A percentile compares a stretch with the other conserved stretches of the same genome.
Conservation (phyloP, 2,797 vertebrate genomes). For the Schizopygopsis pylzovi region DNA sequence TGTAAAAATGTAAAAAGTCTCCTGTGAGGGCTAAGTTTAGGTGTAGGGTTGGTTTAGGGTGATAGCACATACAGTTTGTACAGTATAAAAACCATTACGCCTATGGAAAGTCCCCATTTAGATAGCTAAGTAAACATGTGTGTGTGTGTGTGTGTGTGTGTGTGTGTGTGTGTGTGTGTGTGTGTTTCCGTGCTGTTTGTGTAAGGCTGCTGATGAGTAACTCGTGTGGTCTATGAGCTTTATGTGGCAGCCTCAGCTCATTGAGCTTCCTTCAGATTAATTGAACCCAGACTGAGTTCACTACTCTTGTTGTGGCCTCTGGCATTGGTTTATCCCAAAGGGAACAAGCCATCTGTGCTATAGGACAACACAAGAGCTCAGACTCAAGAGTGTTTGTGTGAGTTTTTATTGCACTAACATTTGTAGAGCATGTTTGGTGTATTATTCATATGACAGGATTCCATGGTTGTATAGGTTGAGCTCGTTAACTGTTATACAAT, state of each 20-base stretch:
- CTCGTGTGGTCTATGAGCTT: constrained; percentile 36
- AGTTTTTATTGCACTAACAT: constrained; percentile 43
- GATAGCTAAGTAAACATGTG: too few relatives aligned
- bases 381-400: constrained; percentile 39
- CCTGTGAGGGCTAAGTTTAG: too few relatives aligned
- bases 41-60: too few relatives aligned
- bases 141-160: background rate
- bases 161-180: background rate
- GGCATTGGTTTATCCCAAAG: constrained; percentile 54
- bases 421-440: constrained; percentile 56
- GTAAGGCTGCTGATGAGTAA: constrained; percentile 19
- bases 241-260: constrained; percentile 61
- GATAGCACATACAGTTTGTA: too few relatives aligned
- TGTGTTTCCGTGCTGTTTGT: background rate
- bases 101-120: too few relatives aligned
- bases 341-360: constrained; percentile 59
- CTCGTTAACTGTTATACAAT: constrained; percentile 12
- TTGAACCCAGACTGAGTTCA: constrained; percentile 61
- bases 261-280: constrained; percentile 71
- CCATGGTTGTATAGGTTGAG: constrained; percentile 7
- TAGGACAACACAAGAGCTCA: constrained; percentile 64
- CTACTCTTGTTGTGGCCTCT: constrained; percentile 57
- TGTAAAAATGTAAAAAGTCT: too few relatives aligned
- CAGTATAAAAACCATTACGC: too few relatives aligned
- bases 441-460: constrained; percentile 42